Percentiles rank a stretch among this genome's conserved stretches.
Conservation (phyloP, 2,797 vertebrate species). For the Pangasius mekongensis region DNA sequence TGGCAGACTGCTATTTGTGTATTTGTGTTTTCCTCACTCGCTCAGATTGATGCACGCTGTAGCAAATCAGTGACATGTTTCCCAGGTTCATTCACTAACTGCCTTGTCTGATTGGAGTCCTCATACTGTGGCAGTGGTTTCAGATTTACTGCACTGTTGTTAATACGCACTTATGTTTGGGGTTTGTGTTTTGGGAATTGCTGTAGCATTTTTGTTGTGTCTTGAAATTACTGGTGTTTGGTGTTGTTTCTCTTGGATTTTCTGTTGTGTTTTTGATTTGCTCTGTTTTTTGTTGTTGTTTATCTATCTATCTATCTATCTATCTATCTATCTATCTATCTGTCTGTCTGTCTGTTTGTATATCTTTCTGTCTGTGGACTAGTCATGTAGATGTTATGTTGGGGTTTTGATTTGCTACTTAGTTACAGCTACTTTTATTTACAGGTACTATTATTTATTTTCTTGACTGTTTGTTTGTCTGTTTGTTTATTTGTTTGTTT, state of each 20-base stretch:
- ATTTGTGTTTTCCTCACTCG: neutral
- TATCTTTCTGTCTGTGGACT: neutral
- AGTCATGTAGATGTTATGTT: neutral
- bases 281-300: neutral
- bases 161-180: neutral
- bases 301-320: neutral
- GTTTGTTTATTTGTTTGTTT: too few relatives aligned
- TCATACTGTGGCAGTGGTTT: neutral
- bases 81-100: neutral
- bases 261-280: neutral
- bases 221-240: neutral
- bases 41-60: neutral
- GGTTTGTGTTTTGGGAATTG: neutral
- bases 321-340: neutral
- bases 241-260: neutral
- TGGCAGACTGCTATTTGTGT: neutral
- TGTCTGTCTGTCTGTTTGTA: neutral
- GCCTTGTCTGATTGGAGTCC: neutral
- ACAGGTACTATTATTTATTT: too few relatives aligned
- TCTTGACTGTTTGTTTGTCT: too few relatives aligned
- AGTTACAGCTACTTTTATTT: too few relatives aligned
- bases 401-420: neutral
- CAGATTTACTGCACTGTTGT: neutral
- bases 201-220: neutral
- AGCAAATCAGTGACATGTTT: neutral